Evolutionary conservation across 2,888 invertebrate genomes (phyloP).

Genomic region (Scrobipalpa atriplicella): DNA sequence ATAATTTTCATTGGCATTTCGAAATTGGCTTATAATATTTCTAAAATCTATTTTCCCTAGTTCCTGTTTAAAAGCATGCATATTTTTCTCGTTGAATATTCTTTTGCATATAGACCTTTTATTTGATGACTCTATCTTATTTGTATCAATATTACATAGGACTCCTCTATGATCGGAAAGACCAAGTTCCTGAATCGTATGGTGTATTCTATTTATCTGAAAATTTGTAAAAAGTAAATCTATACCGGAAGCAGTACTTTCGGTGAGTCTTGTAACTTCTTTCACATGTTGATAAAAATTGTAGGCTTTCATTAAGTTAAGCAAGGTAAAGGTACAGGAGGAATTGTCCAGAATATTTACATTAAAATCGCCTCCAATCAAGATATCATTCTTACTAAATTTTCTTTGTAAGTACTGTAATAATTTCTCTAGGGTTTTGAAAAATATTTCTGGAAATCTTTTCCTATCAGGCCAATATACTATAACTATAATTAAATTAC

Average conservation of each 20-base stretch:
- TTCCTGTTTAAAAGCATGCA: background rate
- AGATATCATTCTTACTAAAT: background rate
- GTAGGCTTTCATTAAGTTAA: background rate
- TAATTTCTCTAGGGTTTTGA: background rate
- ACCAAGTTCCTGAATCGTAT: background rate
- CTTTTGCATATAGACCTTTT: background rate
- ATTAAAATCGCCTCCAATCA: slow-evolving; percentile 21
- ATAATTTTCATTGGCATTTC: slow-evolving; percentile 20
- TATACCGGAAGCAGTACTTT: background rate
- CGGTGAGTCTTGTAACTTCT: slow-evolving; percentile 5
- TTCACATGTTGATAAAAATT: slow-evolving; percentile 19
- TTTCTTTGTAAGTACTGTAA: background rate
- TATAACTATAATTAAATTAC: slow-evolving; percentile 9
- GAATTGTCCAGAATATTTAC: background rate
- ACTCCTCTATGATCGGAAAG: slow-evolving; percentile 21
- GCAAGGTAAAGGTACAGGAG: background rate
- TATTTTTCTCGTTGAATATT: slow-evolving; percentile 3
- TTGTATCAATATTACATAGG: background rate
- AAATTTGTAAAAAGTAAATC: slow-evolving; percentile 17
- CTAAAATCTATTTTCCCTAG: slow-evolving; percentile 7
- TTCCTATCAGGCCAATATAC: slow-evolving; percentile 8
- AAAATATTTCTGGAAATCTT: background rate
- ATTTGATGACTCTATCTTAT: background rate
- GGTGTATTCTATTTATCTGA: background rate
- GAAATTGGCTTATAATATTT: background rate